Conservation (phyloP, 1,140 invertebrate species). For the Tenebrio molitor region DNA sequence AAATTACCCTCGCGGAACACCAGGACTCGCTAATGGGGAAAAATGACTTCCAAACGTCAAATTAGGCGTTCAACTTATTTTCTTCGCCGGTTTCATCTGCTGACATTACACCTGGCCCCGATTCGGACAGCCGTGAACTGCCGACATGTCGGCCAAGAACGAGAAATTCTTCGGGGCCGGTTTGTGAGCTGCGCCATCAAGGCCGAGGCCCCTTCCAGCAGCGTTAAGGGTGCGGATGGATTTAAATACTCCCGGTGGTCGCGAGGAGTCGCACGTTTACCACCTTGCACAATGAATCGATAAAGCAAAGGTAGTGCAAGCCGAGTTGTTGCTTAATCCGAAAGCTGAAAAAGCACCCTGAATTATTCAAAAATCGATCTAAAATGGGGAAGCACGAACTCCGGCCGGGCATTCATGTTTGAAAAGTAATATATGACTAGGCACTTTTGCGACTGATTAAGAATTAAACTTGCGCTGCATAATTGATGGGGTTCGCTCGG, state of each 20-base stretch:
- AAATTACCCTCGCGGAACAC: no score
- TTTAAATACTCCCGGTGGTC: neutral
- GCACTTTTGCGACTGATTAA: slow-evolving; percentile 30
- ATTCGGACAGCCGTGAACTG: neutral
- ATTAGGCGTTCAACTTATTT: no score
- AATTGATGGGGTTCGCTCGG: slow-evolving; percentile 4
- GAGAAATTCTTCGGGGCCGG: neutral
- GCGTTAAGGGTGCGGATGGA: no score
- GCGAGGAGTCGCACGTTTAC: neutral
- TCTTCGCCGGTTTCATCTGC: neutral
- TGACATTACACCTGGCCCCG: slow-evolving; percentile 6
- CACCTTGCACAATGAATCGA: slow-evolving; percentile 5
- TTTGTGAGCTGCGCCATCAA: no score
- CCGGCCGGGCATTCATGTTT: slow-evolving; percentile 8
- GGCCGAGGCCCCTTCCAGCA: no score
- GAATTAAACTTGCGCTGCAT: slow-evolving; percentile 3
- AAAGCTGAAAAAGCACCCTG: slow-evolving; percentile 8
- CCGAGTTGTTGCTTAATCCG: neutral
- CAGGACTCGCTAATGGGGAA: no score
- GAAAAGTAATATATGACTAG: slow-evolving; percentile 35
- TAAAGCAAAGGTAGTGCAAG: slow-evolving; percentile 12
- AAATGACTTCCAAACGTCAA: no score
- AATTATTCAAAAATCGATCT: slow-evolving; percentile 38
- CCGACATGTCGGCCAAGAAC: slow-evolving; percentile 3
- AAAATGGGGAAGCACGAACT: slow-evolving; percentile 21